Base-by-base conservation (phyloP, 2,113 vertebrate species). In the Amphiprion ocellaris region DNA sequence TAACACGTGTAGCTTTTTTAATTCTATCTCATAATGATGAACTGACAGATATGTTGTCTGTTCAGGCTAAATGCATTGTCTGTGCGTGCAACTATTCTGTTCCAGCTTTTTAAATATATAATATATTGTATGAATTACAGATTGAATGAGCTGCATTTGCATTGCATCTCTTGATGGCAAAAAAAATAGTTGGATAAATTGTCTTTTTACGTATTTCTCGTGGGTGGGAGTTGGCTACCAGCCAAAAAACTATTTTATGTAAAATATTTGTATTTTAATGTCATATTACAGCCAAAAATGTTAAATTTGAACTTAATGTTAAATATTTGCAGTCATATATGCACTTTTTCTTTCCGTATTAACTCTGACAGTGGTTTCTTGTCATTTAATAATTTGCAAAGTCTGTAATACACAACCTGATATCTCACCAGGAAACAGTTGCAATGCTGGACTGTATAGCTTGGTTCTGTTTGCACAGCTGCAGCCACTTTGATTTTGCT, bases 121-220 rank as follows among this genome's bases (percentile, higher is more conserved):
- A 74, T 67, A 77, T 72, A 73, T 76, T 71, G 4, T 79, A 61
- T 62, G 21, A 69, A 77, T 81, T 69, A 37, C 67, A 81, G 9
- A 69, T 74, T 19, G 46, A 73, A 10, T 14, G 11, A 77, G 41
- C 39, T 65, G 39, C 21, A 55, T 67, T 59, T 72, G 12, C 15
- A 47, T 70, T 46, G 28, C 75, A 8, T 67, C 55, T 69, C 19
- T 61, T 65, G 0, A 68, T 28, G 17, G 8, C 12, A 53, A 49
- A 21, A 21, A 4, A 17, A 55, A 12, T 61, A 61, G 55, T 69
- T 64, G 26, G 15, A 28, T 21, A 69, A 53, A 69, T 61, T 1
- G 37, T 53, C 15, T 66, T 46, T 83, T 75, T 59, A 52, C 61
- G 24, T 58, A 16, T 33, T 10, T 16, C 50, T 56, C 33, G 28